Percentiles rank a stretch among this genome's conserved stretches.
These are phyloP conservation scores for Zaprionus gabonicus DNA, from an alignment of 1,140 invertebrate species.

Conservation along the genomic window DNA sequence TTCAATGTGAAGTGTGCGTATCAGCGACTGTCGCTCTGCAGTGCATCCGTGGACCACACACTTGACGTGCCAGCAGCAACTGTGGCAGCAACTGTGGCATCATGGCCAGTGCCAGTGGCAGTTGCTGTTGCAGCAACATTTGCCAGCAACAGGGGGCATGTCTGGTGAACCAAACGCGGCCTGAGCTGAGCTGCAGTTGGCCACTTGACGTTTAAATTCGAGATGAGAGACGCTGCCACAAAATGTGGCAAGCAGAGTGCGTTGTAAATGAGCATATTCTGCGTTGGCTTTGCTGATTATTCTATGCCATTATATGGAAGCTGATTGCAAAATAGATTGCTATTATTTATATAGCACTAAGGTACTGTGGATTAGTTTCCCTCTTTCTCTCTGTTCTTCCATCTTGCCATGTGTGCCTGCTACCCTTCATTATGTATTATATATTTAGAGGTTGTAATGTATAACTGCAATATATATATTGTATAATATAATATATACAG, in stretches of 20 bases:
- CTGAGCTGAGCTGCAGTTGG: background rate
- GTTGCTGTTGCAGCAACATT: background rate
- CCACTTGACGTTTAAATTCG: constrained; percentile 61
- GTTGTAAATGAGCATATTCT: background rate
- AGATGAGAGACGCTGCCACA: constrained; percentile 51
- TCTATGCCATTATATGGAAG: too few species aligned
- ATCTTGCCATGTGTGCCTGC: too few species aligned
- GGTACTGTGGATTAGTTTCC: too few species aligned
- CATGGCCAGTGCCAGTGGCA: background rate
- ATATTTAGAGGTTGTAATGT: too few species aligned
- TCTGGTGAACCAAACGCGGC: background rate
- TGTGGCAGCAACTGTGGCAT: background rate
- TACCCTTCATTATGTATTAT: too few species aligned
- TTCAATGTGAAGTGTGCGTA: constrained; percentile 82
- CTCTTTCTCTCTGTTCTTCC: too few species aligned
- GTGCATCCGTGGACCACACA: constrained; percentile 77
- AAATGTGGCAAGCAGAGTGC: constrained; percentile 1
- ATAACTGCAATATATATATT: too few species aligned
- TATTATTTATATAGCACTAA: too few species aligned
- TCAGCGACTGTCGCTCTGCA: constrained; percentile 78
- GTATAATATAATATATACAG: too few species aligned
- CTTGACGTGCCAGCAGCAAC: constrained; percentile 46
- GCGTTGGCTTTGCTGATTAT: background rate
- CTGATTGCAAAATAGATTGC: too few species aligned
- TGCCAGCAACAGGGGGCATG: background rate